phyloP scores from a whole-genome alignment of 2,888 invertebrate genomes.

The Lissonota sp. region DNA sequence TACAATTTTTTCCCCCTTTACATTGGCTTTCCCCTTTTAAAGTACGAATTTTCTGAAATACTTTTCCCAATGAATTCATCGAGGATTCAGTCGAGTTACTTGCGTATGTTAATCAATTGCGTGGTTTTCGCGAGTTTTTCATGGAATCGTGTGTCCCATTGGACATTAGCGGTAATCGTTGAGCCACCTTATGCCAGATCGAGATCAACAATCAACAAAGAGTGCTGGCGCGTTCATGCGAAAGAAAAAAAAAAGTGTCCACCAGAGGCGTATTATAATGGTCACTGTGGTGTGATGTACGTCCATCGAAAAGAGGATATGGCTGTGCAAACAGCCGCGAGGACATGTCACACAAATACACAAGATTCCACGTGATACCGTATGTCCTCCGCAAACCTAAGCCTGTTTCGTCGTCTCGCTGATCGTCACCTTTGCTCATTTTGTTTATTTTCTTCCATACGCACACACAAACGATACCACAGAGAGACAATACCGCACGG shows the following conservation, averaged over 20 bases:
- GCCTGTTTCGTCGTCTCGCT: conserved; percentile 35
- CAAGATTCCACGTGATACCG: conserved; percentile 8
- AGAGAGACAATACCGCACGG: too few relatives aligned
- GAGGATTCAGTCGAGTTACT: neutral
- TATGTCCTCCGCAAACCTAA: conserved; percentile 6
- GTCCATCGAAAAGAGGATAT: conserved; percentile 47
- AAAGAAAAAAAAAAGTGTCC: conserved; percentile 18
- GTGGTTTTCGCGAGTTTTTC: conserved; percentile 20
- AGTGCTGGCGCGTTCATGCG: conserved; percentile 15
- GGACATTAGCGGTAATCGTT: conserved; percentile 31
- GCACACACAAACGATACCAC: neutral
- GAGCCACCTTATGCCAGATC: conserved; percentile 31
- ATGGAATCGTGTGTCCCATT: conserved; percentile 46
- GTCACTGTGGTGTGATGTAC: conserved; percentile 28
- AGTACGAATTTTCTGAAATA: neutral
- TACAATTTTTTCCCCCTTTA: too few relatives aligned
- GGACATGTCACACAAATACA: conserved; percentile 20
- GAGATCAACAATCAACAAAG: conserved; percentile 58
- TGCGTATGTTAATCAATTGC: conserved; percentile 25
- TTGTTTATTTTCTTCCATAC: conserved; percentile 52
- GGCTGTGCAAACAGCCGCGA: conserved; percentile 56
- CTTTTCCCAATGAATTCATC: neutral
- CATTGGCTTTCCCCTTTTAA: neutral
- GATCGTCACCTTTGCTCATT: conserved; percentile 53
- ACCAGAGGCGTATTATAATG: conserved; percentile 44